Evolutionary conservation across 2,797 vertebrate genomes (phyloP).

Genomic region (Tauraco hartlaubi): DNA sequence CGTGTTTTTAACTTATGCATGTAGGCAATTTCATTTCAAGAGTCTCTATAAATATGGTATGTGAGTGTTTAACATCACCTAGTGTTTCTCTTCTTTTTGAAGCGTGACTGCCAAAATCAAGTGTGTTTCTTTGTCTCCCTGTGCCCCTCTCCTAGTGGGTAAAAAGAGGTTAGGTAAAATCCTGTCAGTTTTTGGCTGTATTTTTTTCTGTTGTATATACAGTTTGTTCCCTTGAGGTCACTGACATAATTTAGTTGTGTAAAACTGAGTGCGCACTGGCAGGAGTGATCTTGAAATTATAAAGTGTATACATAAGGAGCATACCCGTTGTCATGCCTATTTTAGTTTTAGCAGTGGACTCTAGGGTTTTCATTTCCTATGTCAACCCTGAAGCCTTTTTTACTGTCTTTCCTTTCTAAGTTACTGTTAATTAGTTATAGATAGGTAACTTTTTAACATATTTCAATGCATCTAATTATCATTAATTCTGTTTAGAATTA

Average conservation of each 20-base stretch:
- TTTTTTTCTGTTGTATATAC: not conserved
- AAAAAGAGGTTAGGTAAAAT: not conserved
- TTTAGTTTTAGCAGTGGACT: not conserved
- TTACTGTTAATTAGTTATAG: not conserved
- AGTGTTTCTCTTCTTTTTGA: not conserved
- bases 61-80: not conserved
- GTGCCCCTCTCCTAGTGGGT: not conserved
- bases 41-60: not conserved
- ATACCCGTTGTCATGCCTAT: not conserved
- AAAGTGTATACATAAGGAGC: not conserved
- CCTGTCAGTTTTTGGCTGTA: not conserved
- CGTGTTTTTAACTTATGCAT: not conserved
- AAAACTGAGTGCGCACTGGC: not conserved
- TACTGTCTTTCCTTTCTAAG: not conserved
- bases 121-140: not conserved
- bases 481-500: not conserved
- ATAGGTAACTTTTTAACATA: not conserved
- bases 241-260: not conserved
- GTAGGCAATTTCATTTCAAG: not conserved
- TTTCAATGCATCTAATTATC: not conserved
- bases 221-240: not conserved
- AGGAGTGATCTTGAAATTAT: not conserved
- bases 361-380: not conserved
- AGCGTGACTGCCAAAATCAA: accelerated
- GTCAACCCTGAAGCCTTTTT: not conserved